Base-by-base conservation (phyloP, 2,888 invertebrate species). In the Psococerastis gibbosa region DNA sequence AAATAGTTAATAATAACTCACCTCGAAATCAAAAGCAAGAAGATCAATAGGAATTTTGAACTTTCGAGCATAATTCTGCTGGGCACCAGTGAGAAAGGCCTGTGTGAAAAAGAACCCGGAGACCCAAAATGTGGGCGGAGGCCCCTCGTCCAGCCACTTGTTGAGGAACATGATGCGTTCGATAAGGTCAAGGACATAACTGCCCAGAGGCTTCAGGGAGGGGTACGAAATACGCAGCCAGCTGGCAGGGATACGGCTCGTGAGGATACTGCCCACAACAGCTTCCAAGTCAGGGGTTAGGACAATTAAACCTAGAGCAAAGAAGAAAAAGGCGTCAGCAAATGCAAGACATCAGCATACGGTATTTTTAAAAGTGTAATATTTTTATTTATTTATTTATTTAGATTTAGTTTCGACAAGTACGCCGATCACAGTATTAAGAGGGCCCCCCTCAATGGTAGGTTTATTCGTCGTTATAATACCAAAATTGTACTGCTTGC, bases 71-170 rank as follows among this genome's bases (percentile, higher is more conserved):
- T 73, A 91, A 62, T 91, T 92, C 66, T 94, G 92, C 58, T 84
- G 82, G 13, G 82, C 85, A 3, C 91, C 91, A 3, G 92, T 92
- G 41, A 94, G 68, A 64, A 94, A 94, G 2, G 92, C 89, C 64
- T 92, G 92, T 0, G 92, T 91, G 60, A 92, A 92, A 66, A 78
- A 94, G 63, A 94, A 92, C 1, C 91, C 92, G 1, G 91, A 82
- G 27, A 94, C 58, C 94, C 92, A 94, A 62, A 81, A 94, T 34
- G 78, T 73, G 0, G 65, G 49, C 0, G 92, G 92, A 3, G 85
- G 79, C 1, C 87, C 88, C 44, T 73, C 56, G 17, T 80, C 73
- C 57, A 72, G 84, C 94, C 92, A 94, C 55, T 71, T 68, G 78
- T 80, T 55, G 35, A 58, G 56, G 52, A 45, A 51, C 38, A 34